Conservation (phyloP, 1,140 invertebrate species). For the Bradysia coprophila region DNA sequence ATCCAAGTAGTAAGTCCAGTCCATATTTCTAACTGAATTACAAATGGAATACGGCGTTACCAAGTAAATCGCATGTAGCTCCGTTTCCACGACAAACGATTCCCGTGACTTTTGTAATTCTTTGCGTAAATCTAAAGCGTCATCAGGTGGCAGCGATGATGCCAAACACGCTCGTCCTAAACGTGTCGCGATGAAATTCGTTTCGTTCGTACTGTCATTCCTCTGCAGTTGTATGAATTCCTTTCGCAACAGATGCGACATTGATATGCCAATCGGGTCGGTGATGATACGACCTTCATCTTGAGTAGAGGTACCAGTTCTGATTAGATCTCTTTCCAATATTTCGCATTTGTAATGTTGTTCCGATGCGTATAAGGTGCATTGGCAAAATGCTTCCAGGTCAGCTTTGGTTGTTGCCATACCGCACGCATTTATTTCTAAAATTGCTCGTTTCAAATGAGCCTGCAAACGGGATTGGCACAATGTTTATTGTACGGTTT, state of each 20-base stretch:
- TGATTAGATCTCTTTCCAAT: neutral
- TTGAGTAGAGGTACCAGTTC: neutral
- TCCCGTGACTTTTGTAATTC: constrained; percentile 81
- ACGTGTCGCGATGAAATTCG: constrained; percentile 56
- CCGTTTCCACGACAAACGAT: constrained; percentile 83
- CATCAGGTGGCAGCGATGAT: constrained; percentile 81
- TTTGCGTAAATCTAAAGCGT: constrained; percentile 70
- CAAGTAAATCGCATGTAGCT: constrained; percentile 88
- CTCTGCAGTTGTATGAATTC: constrained; percentile 35
- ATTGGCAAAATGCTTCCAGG: constrained; percentile 58
- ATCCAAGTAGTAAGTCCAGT: constrained; percentile 76
- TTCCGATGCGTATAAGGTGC: too few species aligned
- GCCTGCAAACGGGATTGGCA: constrained; percentile 9
- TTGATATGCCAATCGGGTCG: constrained; percentile 16
- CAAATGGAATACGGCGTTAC: constrained; percentile 74
- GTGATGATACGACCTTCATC: neutral
- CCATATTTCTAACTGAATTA: constrained; percentile 55
- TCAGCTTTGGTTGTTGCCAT: constrained; percentile 53
- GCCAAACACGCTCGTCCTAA: constrained; percentile 82
- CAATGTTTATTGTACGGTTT: too few species aligned
- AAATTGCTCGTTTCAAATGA: constrained; percentile 39
- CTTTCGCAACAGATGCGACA: constrained; percentile 31
- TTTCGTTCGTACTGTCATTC: constrained; percentile 22
- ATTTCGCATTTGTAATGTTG: too few species aligned
- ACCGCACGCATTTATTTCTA: constrained; percentile 77